A percentile compares a stretch with the other conserved stretches of the same genome.
These are phyloP conservation scores for Helogale parvula DNA, from an alignment of 2,113 vertebrate species.

Conservation along the genomic window DNA sequence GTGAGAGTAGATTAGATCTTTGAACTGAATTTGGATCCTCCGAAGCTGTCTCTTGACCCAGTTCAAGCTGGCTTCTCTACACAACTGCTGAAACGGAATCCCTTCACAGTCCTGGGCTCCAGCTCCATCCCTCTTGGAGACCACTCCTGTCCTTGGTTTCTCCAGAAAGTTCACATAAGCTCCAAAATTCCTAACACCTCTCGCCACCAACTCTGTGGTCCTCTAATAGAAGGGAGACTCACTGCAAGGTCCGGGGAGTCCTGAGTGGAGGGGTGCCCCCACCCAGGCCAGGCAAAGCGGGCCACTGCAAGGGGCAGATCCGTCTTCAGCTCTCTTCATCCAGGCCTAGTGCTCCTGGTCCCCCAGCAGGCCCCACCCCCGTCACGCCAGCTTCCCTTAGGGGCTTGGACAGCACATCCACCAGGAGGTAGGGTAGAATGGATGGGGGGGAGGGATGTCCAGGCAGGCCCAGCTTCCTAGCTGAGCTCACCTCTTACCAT, in stretches of 20 bases:
- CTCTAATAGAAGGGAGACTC: background rate
- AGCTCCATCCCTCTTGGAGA: background rate
- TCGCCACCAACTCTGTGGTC: background rate
- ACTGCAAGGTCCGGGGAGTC: background rate
- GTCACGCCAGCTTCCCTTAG: background rate
- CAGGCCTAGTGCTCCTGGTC: background rate
- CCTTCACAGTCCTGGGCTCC: background rate
- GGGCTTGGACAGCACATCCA: background rate
- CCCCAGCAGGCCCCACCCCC: background rate
- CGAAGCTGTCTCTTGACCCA: background rate
- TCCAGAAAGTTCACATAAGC: background rate
- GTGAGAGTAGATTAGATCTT: background rate
- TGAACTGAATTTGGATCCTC: background rate
- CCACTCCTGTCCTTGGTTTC: background rate
- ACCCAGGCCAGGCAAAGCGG: too few relatives aligned
- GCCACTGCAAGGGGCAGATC: background rate
- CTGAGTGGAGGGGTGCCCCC: fast-evolving
- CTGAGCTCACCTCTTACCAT: background rate
- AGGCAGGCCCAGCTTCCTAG: background rate
- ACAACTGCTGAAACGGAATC: background rate
- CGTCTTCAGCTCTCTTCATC: background rate
- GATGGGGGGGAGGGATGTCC: too few relatives aligned
- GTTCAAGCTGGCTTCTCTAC: background rate
- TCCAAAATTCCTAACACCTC: background rate
- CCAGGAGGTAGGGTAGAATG: background rate